Percentiles rank a stretch among this genome's conserved stretches.
These are phyloP conservation scores for Pipa parva DNA, from an alignment of 2,113 vertebrate genomes.

Conservation along the genomic window DNA sequence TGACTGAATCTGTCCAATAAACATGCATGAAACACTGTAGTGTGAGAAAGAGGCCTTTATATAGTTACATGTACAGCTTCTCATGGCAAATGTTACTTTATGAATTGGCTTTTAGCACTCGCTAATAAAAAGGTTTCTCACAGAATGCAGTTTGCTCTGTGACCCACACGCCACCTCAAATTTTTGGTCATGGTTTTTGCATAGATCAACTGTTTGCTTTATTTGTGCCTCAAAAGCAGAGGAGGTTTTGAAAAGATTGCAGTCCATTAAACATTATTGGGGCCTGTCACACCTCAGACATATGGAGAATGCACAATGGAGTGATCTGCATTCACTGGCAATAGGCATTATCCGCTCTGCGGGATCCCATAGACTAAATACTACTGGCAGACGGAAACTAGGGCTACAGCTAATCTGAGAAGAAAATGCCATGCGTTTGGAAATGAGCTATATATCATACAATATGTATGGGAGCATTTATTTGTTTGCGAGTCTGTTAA, in stretches of 20 bases:
- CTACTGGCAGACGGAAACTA: background rate
- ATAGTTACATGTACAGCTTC: too few relatives aligned
- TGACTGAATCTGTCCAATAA: too few relatives aligned
- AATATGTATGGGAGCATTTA: background rate
- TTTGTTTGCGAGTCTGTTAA: too few relatives aligned
- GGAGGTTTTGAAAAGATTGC: slow-evolving; percentile 21
- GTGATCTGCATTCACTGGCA: slow-evolving; percentile 12
- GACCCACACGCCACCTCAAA: background rate
- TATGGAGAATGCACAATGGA: slow-evolving; percentile 18
- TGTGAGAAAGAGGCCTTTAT: too few relatives aligned
- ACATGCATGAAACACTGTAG: too few relatives aligned
- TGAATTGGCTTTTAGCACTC: background rate
- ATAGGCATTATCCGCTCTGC: slow-evolving; percentile 7
- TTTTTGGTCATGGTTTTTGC: slow-evolving; percentile 16
- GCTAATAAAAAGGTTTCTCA: background rate
- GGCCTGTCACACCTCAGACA: slow-evolving; percentile 28
- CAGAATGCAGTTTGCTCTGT: background rate
- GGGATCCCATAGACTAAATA: background rate
- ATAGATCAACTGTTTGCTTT: slow-evolving; percentile 17
- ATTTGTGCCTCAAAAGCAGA: slow-evolving; percentile 15
- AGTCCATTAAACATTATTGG: slow-evolving; percentile 33
- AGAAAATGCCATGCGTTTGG: background rate
- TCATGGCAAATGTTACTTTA: background rate
- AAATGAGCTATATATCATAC: background rate
- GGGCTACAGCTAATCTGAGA: background rate